Base-by-base conservation (phyloP, 2,797 vertebrate species). In the Aulostomus chinensis region DNA sequence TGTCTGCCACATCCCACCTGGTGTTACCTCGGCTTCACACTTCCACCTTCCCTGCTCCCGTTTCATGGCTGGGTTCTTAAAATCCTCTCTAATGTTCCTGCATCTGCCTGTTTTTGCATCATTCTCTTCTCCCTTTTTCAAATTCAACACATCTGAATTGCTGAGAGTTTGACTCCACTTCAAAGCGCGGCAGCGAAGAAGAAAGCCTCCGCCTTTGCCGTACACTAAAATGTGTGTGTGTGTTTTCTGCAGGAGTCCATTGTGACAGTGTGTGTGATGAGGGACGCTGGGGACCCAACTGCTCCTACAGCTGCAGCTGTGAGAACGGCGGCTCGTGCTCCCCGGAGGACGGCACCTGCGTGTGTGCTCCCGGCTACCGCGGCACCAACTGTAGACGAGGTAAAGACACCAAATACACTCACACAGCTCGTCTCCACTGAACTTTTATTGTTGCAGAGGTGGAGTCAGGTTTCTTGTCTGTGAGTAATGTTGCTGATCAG, bases 321-420 rank as follows among this genome's bases (percentile, higher is more conserved):
- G 94, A 95, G 80, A 98, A 99, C 0, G 93, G 95, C 0, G 97
- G 96, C 0, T 96, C 95, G 69, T 99, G 97, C 78, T 95, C 94
- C 4, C 94, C 95, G 0, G 92, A 97, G 80, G 95, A 98, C 0
- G 97, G 97, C 0, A 89, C 90, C 58, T 99, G 97, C 8, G 90
- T 93, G 54, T 99, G 97, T 1, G 90, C 95, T 0, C 92, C 95
- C 0, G 96, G 97, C 11, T 98, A 91, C 88, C 89, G 94, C 7
- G 95, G 96, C 58, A 92, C 93, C 60, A 80, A 90, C 80, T 99
- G 97, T 87, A 94, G 94, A 81, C 47, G 74, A 55, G 33, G 83
- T 87, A 68, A 59, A 36, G 9, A 33, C 9, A 15, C 34, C n/a
- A 31, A 6, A 22, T 4, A 36, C 5, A 24, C 3, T 39, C 7